Conservation (phyloP, 2,113 vertebrate species). For the Ageneiosus marmoratus region DNA sequence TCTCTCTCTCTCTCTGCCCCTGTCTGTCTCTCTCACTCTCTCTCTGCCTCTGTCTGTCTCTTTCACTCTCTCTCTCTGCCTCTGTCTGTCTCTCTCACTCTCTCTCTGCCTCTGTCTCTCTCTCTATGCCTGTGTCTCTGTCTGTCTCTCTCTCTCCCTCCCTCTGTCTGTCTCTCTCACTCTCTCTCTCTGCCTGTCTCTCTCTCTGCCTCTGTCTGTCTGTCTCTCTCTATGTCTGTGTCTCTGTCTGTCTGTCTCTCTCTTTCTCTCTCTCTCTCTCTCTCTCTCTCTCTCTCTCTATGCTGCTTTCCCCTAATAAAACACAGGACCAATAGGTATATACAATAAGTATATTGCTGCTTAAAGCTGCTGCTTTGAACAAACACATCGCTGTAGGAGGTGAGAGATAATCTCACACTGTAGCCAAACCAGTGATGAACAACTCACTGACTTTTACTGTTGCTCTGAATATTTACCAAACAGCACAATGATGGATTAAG, state of each 20-base stretch:
- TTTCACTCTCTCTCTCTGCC: background rate
- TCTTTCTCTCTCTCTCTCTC: background rate
- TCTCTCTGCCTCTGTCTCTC: too few relatives aligned
- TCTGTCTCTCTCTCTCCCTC: background rate
- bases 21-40: background rate
- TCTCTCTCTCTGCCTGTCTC: background rate
- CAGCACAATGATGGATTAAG: conserved; percentile 16
- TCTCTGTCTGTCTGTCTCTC: too few relatives aligned
- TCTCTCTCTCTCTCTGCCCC: background rate
- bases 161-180: background rate
- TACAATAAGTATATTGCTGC: background rate
- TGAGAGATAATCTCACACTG: conserved; percentile 14
- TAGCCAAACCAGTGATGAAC: background rate
- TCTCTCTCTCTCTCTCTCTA: background rate
- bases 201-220: too few relatives aligned
- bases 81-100: too few relatives aligned
- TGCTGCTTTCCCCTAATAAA: background rate
- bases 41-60: too few relatives aligned
- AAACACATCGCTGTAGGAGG: conserved; percentile 7
- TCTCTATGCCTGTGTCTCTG: background rate
- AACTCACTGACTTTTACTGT: background rate
- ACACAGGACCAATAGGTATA: background rate
- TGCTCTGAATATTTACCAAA: conserved; percentile 29
- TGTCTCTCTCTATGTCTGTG: too few relatives aligned
- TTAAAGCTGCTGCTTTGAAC: background rate